These are phyloP conservation scores for Oreohelix idahoensis DNA, from an alignment of 1,140 invertebrate species.

Conservation along the genomic window DNA sequence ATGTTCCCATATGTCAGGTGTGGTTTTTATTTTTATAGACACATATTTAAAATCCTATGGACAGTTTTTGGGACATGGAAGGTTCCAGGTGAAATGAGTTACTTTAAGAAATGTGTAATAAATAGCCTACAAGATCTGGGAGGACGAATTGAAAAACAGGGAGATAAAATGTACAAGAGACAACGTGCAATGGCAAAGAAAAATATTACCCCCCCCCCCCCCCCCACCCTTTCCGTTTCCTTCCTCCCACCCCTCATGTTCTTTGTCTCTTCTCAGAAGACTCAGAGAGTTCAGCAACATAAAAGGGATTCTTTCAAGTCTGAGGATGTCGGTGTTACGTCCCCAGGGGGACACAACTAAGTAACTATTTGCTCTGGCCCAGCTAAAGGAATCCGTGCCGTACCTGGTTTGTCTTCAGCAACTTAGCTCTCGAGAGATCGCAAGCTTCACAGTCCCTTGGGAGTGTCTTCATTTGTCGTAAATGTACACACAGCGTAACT, in stretches of 20 bases:
- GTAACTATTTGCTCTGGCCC: conserved; percentile 7
- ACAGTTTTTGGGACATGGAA: no score
- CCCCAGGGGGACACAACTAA: not conserved
- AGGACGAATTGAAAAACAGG: no score
- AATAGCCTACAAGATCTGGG: no score
- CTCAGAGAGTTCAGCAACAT: not conserved
- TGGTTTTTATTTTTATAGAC: no score
- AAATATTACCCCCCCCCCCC: no score
- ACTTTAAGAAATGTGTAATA: no score
- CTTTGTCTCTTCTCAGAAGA: not conserved
- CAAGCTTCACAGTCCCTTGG: not conserved
- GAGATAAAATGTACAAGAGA: no score
- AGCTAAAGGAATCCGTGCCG: conserved; percentile 20
- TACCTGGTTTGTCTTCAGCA: conserved; percentile 2
- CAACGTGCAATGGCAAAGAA: no score
- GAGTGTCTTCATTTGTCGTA: not conserved
- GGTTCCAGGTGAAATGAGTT: no score
- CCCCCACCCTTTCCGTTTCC: no score
- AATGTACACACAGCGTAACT: not conserved
- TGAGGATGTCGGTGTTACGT: not conserved
- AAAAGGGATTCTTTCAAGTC: not conserved
- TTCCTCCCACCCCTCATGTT: not conserved
- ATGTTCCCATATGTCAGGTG: no score
- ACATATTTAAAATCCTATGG: no score
- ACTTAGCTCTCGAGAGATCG: not conserved